Base-by-base conservation (phyloP, 2,113 vertebrate species). In the Cryptomyrus ogoouensis region DNA sequence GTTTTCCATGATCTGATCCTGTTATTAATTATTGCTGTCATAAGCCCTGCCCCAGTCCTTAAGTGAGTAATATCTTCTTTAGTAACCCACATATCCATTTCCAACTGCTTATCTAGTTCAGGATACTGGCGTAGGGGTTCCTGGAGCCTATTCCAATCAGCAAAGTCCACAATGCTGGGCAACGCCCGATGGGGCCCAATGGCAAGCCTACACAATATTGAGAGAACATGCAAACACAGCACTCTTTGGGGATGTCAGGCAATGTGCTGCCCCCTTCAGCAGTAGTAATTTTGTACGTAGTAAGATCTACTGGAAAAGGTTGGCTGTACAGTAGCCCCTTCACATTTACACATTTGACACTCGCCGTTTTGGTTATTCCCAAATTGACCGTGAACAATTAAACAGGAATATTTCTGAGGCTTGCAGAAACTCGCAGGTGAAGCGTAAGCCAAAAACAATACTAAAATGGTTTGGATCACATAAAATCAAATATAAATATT, bases 1-100 rank as follows among this genome's bases (percentile, higher is more conserved):
- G 35, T 39, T 42, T 83, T 83, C 80, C 39, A 46, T 24, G 80
- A 46, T 24, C 42, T 21, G 42, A 83, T 83, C 42, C 6, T 84
- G 44, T 42, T 84, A 84, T 84, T 84, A 84, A 84, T n/a, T 46
- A 84, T 84, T 84, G 44, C 83, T 24, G 42, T 84, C 83, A 84
- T 24, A 80, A 42, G 17, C 74, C 17, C 74, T 7, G 74, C 17
- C 74, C 74, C 74, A 80, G 74, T 39, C 39, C 74, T 39, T 19
- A 42, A 42, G 74, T 70, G n/a, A 70, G 62, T 70, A 66, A 66
- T 66, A 3, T n/a, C n/a, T n/a, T 66, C 62, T 27, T 66, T n/a
- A 27, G 62, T 27, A 13, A 31, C 62, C 62, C 62, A 31, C 62
- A 70, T 27, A 70, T 13, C 3, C 62, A 70, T 31, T 13, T 70